Percentiles rank a stretch among this genome's conserved stretches.
These are phyloP conservation scores for Pyrrhosoma nymphula DNA, from an alignment of 2,888 invertebrate species.

Conservation along the genomic window DNA sequence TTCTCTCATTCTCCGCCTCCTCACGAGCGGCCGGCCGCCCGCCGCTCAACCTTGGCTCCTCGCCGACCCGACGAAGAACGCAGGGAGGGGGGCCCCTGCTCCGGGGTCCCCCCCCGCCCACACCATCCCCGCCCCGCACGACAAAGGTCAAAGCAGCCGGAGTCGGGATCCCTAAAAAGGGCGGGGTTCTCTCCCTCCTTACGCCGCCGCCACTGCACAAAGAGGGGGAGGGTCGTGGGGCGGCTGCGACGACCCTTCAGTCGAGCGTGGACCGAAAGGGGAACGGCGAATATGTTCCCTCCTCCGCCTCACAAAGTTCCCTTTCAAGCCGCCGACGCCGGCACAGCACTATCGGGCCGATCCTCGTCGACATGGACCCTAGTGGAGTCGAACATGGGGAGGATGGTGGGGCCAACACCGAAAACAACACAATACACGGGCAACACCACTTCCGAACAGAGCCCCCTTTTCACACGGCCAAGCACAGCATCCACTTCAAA, in stretches of 20 bases:
- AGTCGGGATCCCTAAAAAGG: conserved; percentile 22
- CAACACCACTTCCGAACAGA: too few species aligned
- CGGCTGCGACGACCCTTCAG: not conserved
- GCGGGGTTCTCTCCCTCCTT: not conserved
- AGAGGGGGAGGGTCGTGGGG: too few species aligned
- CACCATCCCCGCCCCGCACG: not conserved
- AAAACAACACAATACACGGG: not conserved
- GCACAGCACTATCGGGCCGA: not conserved
- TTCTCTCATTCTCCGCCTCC: conserved; percentile 56
- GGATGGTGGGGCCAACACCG: not conserved
- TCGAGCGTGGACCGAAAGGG: not conserved
- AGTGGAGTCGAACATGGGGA: not conserved
- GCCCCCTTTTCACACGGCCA: too few species aligned
- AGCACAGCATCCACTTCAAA: not conserved
- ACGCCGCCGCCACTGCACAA: not conserved
- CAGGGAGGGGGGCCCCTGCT: conserved; percentile 45
- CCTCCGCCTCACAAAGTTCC: not conserved
- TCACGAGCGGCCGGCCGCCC: not conserved
- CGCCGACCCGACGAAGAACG: conserved; percentile 11
- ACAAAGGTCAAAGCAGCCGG: not conserved
- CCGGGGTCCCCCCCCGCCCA: conserved; percentile 52
- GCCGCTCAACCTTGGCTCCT: conserved; percentile 60
- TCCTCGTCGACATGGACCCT: not conserved
- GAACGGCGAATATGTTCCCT: not conserved
- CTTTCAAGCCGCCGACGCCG: not conserved